Base-by-base conservation (phyloP, 2,888 invertebrate genomes). In the Brachyopa scutellaris region DNA sequence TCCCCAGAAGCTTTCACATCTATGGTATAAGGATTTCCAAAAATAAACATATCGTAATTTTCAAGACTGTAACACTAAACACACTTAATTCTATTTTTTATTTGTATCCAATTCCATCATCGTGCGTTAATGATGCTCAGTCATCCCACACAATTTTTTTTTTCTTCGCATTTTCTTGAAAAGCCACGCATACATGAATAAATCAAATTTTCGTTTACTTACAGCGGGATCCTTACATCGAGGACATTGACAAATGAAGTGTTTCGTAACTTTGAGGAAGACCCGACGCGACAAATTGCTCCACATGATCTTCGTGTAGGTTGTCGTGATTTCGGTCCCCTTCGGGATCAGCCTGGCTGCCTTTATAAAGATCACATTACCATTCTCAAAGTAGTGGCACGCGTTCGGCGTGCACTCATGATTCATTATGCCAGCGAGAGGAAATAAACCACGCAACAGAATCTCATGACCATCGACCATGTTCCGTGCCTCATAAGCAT, bases 391-490 rank as follows among this genome's bases (percentile, higher is more conserved):
- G 67, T 92, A 91, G 86, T 95, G 95, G 62, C 92, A 92, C 0
- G 95, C 94, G 87, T 95, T 95, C 23, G 95, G 93, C 57, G 91
- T 92, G 87, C 95, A 95, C 86, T 93, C 93, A 87, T 95, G 95
- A 85, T 94, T 93, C 89, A 95, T 91, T 89, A 95, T 92, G 4
- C 94, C 93, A 0, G 94, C 93, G 73, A 93, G 92, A 1, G 94
- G 92, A 87, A 94, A 95, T 67, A 95, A 90, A 40, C 93, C 94
- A 42, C 94, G 91, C 26, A 93, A 90, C 72, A 92, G 91, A 49
- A 88, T 86, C 84, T 90, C 88, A 59, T 87, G 86, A 0, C 87
- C 87, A 4, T 84, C 86, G 2, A 87, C 86, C 7, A 84, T 85
- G 47, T 86, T 88, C 21, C 88, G 85, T 0, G 88, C 87, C 84